phyloP scores from a whole-genome alignment of 2,888 invertebrate species.

The Prosapia bicincta region DNA sequence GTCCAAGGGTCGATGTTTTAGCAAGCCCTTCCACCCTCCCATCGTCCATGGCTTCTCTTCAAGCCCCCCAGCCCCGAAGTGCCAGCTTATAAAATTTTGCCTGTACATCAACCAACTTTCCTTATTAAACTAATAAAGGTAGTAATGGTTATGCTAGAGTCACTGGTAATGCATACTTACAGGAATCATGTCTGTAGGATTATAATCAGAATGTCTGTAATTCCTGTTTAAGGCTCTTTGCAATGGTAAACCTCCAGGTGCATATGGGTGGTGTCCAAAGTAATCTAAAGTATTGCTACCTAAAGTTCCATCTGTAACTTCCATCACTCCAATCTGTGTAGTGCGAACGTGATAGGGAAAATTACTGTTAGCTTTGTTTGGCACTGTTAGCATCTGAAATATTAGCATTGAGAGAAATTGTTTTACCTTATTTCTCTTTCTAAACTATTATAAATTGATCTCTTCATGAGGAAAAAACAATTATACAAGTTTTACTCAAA shows the following conservation, averaged over 20 bases:
- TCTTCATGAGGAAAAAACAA: no score
- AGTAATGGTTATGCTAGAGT: no score
- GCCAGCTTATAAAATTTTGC: no score
- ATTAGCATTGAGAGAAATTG: not conserved
- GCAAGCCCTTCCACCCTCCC: no score
- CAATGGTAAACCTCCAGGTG: conserved; percentile 46
- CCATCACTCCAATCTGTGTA: conserved; percentile 70
- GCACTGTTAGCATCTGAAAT: conserved; percentile 72
- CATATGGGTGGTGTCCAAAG: conserved; percentile 62
- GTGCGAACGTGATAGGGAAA: conserved; percentile 90
- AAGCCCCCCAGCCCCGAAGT: no score
- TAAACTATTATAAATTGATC: no score
- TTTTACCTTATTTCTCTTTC: no score
- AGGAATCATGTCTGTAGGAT: not conserved
- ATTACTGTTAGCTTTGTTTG: conserved; percentile 80
- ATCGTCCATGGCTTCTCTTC: no score
- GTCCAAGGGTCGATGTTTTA: no score
- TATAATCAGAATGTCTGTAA: conserved; percentile 13
- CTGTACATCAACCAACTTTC: no score
- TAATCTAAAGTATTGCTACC: conserved; percentile 53
- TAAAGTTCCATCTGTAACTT: conserved; percentile 54
- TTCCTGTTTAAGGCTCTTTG: not conserved
- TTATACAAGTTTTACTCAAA: no score
- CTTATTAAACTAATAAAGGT: no score
- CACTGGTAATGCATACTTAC: not conserved